Conservation (phyloP, 1,140 invertebrate species). For the Nixonia krombeini region DNA sequence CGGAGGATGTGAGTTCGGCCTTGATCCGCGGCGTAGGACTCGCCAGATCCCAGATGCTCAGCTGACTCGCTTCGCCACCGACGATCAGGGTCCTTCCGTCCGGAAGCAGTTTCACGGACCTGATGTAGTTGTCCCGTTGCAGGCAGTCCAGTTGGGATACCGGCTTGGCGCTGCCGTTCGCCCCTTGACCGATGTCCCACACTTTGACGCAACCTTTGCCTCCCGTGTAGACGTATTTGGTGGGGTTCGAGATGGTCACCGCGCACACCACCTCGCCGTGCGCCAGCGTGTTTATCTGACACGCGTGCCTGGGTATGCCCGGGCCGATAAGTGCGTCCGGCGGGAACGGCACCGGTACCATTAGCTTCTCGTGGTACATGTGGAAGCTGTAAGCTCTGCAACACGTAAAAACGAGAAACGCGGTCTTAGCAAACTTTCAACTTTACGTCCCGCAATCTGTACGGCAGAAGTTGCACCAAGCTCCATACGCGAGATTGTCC, state of each 20-base stretch:
- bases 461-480: no score
- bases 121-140: slow-evolving; percentile 97
- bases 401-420: no score
- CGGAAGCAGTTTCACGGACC: slow-evolving; percentile 96
- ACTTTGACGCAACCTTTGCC: slow-evolving; percentile 99
- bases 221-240: slow-evolving; percentile 97
- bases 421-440: no score
- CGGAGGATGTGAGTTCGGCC: slow-evolving; percentile 94
- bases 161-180: slow-evolving; percentile 80
- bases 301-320: slow-evolving; percentile 92
- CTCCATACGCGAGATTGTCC: no score
- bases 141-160: slow-evolving; percentile 95
- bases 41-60: slow-evolving; percentile 97
- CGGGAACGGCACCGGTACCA: slow-evolving; percentile 97
- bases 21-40: slow-evolving; percentile 90
- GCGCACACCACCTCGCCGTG: slow-evolving; percentile 95
- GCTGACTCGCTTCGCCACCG: slow-evolving; percentile 96
- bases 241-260: slow-evolving; percentile 91
- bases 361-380: slow-evolving; percentile 88
- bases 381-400: slow-evolving; percentile 94
- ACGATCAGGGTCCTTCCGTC: slow-evolving; percentile 97
- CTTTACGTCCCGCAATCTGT: no score
- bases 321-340: slow-evolving; percentile 93
- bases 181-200: slow-evolving; percentile 91
- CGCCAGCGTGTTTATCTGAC: slow-evolving; percentile 91